Conservation (phyloP, 2,797 vertebrate genomes). For the Chromis chromis region DNA sequence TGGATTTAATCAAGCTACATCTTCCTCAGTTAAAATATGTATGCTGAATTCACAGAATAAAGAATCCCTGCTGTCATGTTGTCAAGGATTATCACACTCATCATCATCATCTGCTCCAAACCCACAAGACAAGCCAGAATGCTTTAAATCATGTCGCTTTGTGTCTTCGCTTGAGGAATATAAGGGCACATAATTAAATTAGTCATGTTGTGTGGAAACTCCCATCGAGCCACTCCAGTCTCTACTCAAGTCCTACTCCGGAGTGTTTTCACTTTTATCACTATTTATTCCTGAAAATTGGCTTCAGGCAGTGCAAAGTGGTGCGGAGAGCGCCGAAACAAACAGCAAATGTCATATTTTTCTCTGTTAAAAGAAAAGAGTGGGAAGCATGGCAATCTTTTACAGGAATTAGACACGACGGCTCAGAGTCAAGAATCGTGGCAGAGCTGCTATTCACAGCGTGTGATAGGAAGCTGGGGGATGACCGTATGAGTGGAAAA, state of each 20-base stretch:
- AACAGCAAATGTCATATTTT: constrained; percentile 50
- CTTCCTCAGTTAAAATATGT: not conserved
- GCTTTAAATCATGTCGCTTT: constrained; percentile 24
- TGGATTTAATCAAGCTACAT: constrained; percentile 13
- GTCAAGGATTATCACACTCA: constrained; percentile 17
- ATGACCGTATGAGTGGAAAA: constrained; percentile 7
- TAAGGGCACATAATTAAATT: constrained; percentile 25
- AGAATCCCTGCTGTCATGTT: not conserved
- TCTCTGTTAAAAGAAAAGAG: constrained; percentile 32
- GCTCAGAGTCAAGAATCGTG: constrained; percentile 29
- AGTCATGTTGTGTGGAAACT: constrained; percentile 23
- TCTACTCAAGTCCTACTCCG: constrained; percentile 17
- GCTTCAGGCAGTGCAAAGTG: constrained; percentile 55
- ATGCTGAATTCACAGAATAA: not conserved
- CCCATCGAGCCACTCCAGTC: constrained; percentile 36
- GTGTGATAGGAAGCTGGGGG: constrained; percentile 31
- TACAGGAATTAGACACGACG: constrained; percentile 27
- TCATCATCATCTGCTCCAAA: constrained; percentile 3
- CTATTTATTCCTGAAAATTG: constrained; percentile 62
- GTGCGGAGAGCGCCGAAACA: constrained; percentile 35
- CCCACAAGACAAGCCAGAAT: not conserved
- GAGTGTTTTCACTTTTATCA: constrained; percentile 40
- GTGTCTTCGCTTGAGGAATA: constrained; percentile 18
- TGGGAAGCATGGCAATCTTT: constrained; percentile 26
- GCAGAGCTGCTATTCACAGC: constrained; percentile 20